Evolutionary conservation across 2,797 vertebrate species (phyloP).

Genomic region (Eulemur coronatus): DNA sequence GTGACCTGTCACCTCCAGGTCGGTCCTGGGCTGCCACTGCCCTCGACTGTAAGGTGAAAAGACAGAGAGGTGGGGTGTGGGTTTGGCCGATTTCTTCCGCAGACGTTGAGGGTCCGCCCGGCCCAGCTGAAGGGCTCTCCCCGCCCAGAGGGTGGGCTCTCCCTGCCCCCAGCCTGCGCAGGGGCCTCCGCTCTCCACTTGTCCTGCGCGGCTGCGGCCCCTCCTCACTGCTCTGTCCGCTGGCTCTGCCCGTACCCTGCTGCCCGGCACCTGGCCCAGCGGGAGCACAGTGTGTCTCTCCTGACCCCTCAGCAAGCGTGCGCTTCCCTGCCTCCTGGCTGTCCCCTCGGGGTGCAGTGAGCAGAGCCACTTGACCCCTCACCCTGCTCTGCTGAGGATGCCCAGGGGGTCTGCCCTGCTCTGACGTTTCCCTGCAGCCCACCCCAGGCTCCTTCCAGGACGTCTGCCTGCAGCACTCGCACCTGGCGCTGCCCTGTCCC

Average conservation of each 20-base stretch:
- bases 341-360: background rate
- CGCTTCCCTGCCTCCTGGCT: background rate
- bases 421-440: too few relatives aligned
- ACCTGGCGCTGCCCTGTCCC: background rate
- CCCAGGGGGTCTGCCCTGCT: background rate
- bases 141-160: background rate
- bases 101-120: background rate
- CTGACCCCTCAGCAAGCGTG: accelerated
- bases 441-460: background rate
- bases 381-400: background rate
- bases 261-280: background rate
- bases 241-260: background rate
- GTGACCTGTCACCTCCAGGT: background rate
- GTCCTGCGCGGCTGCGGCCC: background rate
- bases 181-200: background rate
- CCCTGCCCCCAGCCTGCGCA: too few relatives aligned
- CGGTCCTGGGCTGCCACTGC: background rate
- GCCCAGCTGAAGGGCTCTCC: too few relatives aligned
- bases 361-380: background rate
- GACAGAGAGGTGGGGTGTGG: background rate
- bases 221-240: background rate
- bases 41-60: background rate
- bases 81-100: background rate
- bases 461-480: background rate
- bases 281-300: background rate